phyloP scores from a whole-genome alignment of 2,888 invertebrate species.

The Antheraea assamensis region DNA sequence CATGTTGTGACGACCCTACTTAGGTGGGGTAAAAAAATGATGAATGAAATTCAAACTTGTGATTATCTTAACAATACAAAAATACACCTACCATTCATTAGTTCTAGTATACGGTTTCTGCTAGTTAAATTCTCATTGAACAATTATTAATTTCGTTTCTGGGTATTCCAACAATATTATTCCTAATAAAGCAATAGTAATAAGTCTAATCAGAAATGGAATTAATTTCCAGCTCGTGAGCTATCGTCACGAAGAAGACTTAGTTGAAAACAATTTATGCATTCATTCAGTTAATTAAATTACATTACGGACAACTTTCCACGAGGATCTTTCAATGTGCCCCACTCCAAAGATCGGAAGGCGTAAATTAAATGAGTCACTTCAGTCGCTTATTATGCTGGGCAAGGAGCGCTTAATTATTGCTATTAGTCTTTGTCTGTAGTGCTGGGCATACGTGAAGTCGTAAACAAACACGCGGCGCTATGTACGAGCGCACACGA shows the following conservation, averaged over 20 bases:
- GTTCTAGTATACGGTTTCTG: not conserved
- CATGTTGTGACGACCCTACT: too few species aligned
- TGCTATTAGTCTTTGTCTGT: constrained; percentile 10
- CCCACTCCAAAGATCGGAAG: constrained; percentile 65
- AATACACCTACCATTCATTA: not conserved
- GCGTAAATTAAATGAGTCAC: constrained; percentile 62
- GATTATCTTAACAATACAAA: not conserved
- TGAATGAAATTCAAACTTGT: not conserved
- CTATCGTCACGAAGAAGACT: constrained; percentile 25
- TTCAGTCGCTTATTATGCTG: constrained; percentile 60
- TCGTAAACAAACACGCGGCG: not conserved
- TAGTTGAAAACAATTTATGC: constrained; percentile 51
- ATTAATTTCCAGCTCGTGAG: constrained; percentile 29
- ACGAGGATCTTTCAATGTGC: constrained; percentile 64
- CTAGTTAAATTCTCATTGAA: constrained; percentile 24
- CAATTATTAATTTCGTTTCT: constrained; percentile 4
- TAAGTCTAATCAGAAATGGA: constrained; percentile 20
- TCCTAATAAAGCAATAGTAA: constrained; percentile 26
- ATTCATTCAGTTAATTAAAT: constrained; percentile 63
- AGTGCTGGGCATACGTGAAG: constrained; percentile 11
- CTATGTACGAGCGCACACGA: not conserved
- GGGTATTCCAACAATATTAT: not conserved
- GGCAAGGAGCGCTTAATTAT: constrained; percentile 50
- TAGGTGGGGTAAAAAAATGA: too few species aligned
- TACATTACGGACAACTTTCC: constrained; percentile 55